Conservation (phyloP, 2,797 vertebrate species). For the Ispidina lecontei region DNA sequence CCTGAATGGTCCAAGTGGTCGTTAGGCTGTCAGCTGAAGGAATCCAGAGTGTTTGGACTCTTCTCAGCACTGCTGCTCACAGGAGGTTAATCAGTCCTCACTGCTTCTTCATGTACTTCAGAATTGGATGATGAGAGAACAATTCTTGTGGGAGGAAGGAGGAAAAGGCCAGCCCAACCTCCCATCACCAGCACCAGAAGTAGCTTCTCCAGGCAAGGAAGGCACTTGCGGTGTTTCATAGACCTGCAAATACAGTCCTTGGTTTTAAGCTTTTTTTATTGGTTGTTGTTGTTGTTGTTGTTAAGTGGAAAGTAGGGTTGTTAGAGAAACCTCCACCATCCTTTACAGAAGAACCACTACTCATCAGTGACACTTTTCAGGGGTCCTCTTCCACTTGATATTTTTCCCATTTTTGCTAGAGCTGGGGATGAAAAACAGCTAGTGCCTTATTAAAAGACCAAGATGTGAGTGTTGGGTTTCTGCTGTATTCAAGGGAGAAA, state of each 20-base stretch:
- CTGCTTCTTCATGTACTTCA: background rate
- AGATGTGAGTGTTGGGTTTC: background rate
- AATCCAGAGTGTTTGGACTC: background rate
- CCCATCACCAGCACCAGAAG: background rate
- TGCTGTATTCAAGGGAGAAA: background rate
- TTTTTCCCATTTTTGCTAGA: background rate
- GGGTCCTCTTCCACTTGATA: background rate
- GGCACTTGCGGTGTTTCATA: background rate
- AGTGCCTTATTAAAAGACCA: background rate
- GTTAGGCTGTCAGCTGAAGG: background rate
- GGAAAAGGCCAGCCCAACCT: background rate
- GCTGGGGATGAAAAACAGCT: background rate
- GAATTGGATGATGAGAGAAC: rapidly evolving
- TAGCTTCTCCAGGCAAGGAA: background rate
- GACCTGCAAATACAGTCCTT: background rate
- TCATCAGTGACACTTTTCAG: background rate
- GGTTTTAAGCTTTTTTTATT: background rate
- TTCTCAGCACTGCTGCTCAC: background rate
- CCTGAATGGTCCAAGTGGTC: background rate
- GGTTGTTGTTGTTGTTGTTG: background rate
- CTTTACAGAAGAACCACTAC: background rate
- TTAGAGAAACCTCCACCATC: background rate
- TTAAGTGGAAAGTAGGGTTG: background rate
- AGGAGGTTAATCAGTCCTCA: background rate
- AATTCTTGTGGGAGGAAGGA: background rate